Evolutionary conservation across 1,140 invertebrate genomes (phyloP).

Genomic region (Hormaphis cornu): DNA sequence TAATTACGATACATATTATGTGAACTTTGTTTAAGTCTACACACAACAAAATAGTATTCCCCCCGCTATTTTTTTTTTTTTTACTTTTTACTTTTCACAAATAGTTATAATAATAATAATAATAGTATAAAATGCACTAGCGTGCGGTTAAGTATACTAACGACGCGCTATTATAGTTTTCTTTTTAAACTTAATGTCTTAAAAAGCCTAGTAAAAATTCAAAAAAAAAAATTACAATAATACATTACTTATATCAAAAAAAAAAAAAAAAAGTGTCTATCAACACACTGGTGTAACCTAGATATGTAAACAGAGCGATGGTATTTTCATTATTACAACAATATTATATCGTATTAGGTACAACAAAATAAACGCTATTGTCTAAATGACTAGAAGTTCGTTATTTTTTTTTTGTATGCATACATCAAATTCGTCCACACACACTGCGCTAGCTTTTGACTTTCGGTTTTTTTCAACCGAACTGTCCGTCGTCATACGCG

Average conservation of each 20-base stretch:
- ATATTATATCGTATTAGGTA: neutral
- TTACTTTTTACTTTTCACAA: conserved; percentile 5
- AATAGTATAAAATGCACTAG: neutral
- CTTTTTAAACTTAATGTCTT: conserved; percentile 27
- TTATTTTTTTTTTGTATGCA: conserved; percentile 4
- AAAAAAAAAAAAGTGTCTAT: conserved; percentile 4
- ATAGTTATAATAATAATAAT: neutral
- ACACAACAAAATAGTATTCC: neutral
- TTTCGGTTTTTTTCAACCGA: no score
- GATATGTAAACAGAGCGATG: conserved; percentile 26
- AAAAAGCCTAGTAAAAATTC: conserved; percentile 16
- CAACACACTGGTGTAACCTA: conserved; percentile 14
- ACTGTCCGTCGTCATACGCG: no score
- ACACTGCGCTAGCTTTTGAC: neutral
- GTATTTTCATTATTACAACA: neutral
- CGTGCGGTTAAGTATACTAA: conserved; percentile 25
- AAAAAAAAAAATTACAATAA: neutral
- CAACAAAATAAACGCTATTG: neutral
- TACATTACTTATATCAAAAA: no score
- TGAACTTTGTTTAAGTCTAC: conserved; percentile 30
- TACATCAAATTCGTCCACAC: no score
- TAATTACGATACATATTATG: conserved; percentile 14
- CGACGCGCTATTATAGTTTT: conserved; percentile 19
- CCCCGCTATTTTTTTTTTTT: neutral
- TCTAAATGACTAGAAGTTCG: neutral